A percentile compares a stretch with the other conserved stretches of the same genome.
phyloP scores from a whole-genome alignment of 2,113 vertebrate species.

The Hippoglossus stenolepis region DNA sequence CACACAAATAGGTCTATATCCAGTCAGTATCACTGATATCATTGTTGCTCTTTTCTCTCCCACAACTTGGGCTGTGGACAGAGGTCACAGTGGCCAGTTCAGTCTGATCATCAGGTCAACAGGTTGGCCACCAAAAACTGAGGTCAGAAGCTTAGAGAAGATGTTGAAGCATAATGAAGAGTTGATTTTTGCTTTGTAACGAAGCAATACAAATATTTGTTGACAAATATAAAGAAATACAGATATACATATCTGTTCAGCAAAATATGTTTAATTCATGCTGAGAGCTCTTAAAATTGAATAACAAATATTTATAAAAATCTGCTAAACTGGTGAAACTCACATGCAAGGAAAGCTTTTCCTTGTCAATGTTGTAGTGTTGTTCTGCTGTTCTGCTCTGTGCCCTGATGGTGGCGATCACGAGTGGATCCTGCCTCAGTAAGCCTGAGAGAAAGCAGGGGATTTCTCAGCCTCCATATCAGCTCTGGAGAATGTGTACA shows the following conservation, averaged over 20 bases:
- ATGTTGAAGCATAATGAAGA: slow-evolving; percentile 4
- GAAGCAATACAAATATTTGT: slow-evolving; percentile 2
- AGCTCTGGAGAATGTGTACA: slow-evolving; percentile 43
- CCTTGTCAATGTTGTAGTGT: slow-evolving; percentile 20
- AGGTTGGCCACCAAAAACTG: slow-evolving; percentile 27
- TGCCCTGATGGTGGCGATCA: slow-evolving; percentile 55
- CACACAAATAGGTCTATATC: not conserved
- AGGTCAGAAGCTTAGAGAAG: slow-evolving; percentile 8
- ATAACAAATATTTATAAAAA: slow-evolving; percentile 26
- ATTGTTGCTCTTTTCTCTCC: slow-evolving; percentile 16
- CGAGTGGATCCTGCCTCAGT: slow-evolving; percentile 20
- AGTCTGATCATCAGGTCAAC: slow-evolving; percentile 2
- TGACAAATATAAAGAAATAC: too few relatives aligned
- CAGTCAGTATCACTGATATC: slow-evolving; percentile 29
- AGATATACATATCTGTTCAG: too few relatives aligned
- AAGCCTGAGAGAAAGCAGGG: slow-evolving; percentile 11
- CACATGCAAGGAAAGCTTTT: not conserved
- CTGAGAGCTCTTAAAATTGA: slow-evolving; percentile 5
- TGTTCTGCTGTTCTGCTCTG: not conserved
- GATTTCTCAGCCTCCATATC: slow-evolving; percentile 38
- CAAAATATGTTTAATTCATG: slow-evolving; percentile 16
- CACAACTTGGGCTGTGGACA: slow-evolving; percentile 21
- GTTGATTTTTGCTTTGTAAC: not conserved
- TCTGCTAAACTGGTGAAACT: slow-evolving; percentile 1
- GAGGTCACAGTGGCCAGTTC: slow-evolving; percentile 2